A percentile compares a stretch with the other conserved stretches of the same genome.
Conservation (phyloP, 2,888 invertebrate genomes). For the Cephus rjabovi region DNA sequence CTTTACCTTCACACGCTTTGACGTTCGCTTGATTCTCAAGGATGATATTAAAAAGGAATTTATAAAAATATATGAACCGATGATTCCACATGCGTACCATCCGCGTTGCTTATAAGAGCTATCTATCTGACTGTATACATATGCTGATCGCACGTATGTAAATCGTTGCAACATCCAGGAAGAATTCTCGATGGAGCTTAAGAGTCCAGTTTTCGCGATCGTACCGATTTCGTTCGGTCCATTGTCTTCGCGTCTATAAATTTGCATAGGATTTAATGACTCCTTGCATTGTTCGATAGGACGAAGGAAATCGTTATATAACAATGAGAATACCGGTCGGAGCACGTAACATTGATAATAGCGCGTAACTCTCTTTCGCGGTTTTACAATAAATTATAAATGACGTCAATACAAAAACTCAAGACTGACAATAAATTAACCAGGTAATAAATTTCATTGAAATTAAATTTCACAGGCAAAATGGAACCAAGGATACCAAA, state of each 20-base stretch:
- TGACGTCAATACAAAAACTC: background rate
- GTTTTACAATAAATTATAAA: background rate
- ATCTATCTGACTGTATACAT: background rate
- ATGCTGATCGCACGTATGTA: background rate
- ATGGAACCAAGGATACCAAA: background rate
- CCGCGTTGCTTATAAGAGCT: background rate
- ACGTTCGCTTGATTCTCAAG: background rate
- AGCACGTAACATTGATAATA: background rate
- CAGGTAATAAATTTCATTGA: background rate
- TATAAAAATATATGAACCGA: background rate
- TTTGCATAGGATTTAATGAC: conserved; percentile 57
- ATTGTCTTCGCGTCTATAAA: conserved; percentile 43
- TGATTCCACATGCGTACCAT: background rate
- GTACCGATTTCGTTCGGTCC: conserved; percentile 39
- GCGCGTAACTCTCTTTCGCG: background rate
- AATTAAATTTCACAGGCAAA: background rate
- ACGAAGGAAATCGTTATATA: conserved; percentile 48
- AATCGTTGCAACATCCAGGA: conserved; percentile 37
- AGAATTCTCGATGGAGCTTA: conserved; percentile 35
- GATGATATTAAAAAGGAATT: background rate
- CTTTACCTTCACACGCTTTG: background rate
- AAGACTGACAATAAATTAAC: background rate
- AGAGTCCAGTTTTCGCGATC: conserved; percentile 39
- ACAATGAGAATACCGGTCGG: conserved; percentile 19
- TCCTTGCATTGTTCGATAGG: conserved; percentile 44